phyloP scores from a whole-genome alignment of 2,888 invertebrate species.

The Emesis furor region DNA sequence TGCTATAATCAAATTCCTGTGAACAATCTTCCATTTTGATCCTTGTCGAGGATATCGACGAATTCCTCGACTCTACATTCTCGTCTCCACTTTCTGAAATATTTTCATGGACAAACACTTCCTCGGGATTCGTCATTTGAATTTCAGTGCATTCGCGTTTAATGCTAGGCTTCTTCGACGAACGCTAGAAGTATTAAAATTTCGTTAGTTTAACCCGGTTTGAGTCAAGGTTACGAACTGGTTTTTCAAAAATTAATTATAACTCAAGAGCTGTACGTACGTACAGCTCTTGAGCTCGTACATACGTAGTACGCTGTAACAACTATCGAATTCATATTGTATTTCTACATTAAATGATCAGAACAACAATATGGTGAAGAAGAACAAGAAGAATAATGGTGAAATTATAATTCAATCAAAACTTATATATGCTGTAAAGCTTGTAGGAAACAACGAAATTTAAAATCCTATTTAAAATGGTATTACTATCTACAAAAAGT shows the following conservation, averaged over 20 bases:
- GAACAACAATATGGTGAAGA: no score
- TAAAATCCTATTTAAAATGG: no score
- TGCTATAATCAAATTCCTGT: constrained; percentile 25
- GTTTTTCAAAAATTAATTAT: background rate
- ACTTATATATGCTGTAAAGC: no score
- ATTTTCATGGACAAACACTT: background rate
- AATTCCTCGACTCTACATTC: constrained; percentile 4
- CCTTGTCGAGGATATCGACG: background rate
- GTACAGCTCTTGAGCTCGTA: no score
- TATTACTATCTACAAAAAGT: no score
- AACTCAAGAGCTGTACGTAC: background rate
- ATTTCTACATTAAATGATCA: no score
- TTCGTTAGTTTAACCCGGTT: constrained; percentile 22
- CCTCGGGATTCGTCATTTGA: background rate
- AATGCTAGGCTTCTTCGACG: background rate
- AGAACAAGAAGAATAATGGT: no score
- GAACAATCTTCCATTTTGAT: constrained; percentile 24
- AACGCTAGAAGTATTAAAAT: constrained; percentile 8
- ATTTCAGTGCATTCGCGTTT: background rate
- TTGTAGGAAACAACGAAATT: no score
- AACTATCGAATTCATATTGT: no score
- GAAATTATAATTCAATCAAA: no score
- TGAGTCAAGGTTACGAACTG: constrained; percentile 23
- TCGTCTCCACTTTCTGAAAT: background rate
- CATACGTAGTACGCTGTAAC: no score